phyloP scores from a whole-genome alignment of 2,888 invertebrate genomes.

The Odontocolon sp. region DNA sequence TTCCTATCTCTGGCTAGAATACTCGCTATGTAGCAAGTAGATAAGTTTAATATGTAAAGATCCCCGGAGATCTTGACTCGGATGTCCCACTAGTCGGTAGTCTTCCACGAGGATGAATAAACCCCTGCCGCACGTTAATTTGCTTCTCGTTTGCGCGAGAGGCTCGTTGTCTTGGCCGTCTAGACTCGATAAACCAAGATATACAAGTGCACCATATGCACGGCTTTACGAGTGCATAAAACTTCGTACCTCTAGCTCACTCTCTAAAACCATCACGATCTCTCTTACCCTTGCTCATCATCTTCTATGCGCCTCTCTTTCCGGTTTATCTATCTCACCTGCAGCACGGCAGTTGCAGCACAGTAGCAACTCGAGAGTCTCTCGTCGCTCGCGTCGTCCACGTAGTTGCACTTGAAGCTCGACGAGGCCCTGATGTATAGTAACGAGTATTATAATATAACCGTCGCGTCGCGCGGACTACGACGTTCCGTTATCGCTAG shows the following conservation, averaged over 20 bases:
- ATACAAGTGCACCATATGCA: conserved; percentile 65
- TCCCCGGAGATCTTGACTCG: not conserved
- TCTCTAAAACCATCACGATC: not conserved
- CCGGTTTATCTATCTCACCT: conserved; percentile 51
- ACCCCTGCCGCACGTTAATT: conserved; percentile 57
- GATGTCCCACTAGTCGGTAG: conserved; percentile 15
- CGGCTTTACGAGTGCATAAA: conserved; percentile 65
- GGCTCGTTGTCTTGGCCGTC: conserved; percentile 63
- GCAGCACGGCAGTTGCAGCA: no score
- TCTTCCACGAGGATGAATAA: conserved; percentile 32
- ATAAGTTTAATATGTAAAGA: not conserved
- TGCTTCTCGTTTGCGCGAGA: conserved; percentile 52
- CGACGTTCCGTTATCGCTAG: conserved; percentile 14
- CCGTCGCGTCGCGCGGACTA: not conserved
- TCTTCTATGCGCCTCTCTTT: conserved; percentile 6
- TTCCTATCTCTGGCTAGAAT: no score
- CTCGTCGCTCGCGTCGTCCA: no score
- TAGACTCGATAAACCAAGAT: conserved; percentile 66
- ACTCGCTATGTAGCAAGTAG: conserved; percentile 27
- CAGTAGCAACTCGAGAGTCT: no score
- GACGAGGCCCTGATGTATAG: no score
- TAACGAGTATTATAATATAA: not conserved
- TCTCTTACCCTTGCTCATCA: conserved; percentile 14
- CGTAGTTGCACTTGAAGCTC: no score
- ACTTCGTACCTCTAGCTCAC: conserved; percentile 51